Evolutionary conservation across 2,888 invertebrate species (phyloP).

Genomic region (Eupithecia vulgata): DNA sequence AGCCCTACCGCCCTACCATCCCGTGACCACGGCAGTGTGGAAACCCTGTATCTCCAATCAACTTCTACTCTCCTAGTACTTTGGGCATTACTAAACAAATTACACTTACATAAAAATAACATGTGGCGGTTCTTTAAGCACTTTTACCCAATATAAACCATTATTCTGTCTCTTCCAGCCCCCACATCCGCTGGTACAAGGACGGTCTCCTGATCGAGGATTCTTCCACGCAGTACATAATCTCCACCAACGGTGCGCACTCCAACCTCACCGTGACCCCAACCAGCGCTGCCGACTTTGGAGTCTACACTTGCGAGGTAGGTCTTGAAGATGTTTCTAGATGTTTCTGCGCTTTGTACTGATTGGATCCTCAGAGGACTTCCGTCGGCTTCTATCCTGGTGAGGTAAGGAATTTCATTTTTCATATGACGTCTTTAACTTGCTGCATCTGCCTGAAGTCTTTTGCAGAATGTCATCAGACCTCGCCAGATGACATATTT

Average conservation of each 20-base stretch:
- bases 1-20: too few relatives aligned
- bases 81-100: neutral
- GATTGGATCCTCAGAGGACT: too few relatives aligned
- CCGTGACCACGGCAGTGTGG: too few relatives aligned
- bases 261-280: slow-evolving; percentile 72
- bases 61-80: neutral
- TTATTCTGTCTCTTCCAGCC: slow-evolving; percentile 50
- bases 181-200: slow-evolving; percentile 73
- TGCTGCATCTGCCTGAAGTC: too few relatives aligned
- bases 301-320: slow-evolving; percentile 75
- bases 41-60: neutral
- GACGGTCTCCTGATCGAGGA: slow-evolving; percentile 59
- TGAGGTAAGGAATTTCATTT: too few relatives aligned
- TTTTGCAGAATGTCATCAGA: too few relatives aligned
- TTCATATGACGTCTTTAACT: too few relatives aligned
- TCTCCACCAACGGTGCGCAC: slow-evolving; percentile 57
- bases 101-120: neutral
- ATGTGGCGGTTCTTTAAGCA: too few relatives aligned
- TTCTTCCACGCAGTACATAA: slow-evolving; percentile 50
- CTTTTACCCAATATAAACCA: neutral
- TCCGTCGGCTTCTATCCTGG: neutral
- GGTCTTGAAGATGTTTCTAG: neutral
- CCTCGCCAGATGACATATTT: too few relatives aligned
- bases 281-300: slow-evolving; percentile 62
- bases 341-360: neutral